These are phyloP conservation scores for Octopus sinensis DNA, from an alignment of 1,140 invertebrate genomes.

Conservation along the genomic window DNA sequence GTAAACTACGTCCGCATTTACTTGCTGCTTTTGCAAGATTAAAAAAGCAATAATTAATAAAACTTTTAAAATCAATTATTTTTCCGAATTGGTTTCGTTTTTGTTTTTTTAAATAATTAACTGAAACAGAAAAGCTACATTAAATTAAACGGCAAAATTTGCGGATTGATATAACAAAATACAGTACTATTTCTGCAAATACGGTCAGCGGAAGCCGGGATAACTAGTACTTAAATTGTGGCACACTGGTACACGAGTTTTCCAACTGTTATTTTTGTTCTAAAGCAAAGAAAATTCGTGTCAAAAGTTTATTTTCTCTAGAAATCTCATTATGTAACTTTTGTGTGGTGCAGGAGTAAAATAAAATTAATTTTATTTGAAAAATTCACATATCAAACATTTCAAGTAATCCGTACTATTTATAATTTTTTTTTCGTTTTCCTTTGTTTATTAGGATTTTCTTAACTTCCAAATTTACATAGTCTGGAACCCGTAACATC, in stretches of 20 bases:
- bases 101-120: too few species aligned
- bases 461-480: neutral
- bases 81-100: too few species aligned
- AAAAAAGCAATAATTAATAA: too few species aligned
- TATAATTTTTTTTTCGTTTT: slow-evolving; percentile 4
- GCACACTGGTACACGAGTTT: neutral
- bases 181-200: slow-evolving; percentile 2
- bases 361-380: slow-evolving; percentile 2
- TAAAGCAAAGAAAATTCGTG: neutral
- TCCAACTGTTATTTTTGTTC: neutral
- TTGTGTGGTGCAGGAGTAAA: neutral
- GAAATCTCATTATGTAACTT: neutral
- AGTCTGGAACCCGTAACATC: neutral
- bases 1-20: neutral
- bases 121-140: too few species aligned
- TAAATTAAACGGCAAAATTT: neutral
- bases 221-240: slow-evolving; percentile 1
- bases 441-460: slow-evolving; percentile 7
- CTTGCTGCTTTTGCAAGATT: neutral
- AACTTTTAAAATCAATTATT: too few species aligned
- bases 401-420: slow-evolving; percentile 6
- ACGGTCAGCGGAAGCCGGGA: neutral
- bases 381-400: slow-evolving; percentile 6
- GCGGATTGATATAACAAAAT: neutral
- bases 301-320: neutral